Base-by-base conservation (phyloP, 2,797 vertebrate genomes). In the Gorsachius magnificus region DNA sequence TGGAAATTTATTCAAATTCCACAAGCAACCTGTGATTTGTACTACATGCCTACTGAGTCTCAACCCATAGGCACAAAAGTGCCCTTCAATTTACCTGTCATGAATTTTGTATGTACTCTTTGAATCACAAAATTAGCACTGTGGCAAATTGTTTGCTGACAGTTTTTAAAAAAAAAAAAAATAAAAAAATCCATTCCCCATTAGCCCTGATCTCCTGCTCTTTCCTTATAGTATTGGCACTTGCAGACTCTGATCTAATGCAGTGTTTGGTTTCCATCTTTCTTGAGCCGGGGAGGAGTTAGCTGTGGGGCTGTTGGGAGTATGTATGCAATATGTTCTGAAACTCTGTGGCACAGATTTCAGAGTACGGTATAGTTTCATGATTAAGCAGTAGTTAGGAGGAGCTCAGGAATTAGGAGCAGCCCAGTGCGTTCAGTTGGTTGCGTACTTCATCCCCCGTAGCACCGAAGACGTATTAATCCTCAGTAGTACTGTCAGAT, bases 291-390 rank as follows among this genome's bases (percentile, higher is more conserved):
- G 35, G 28, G 8, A 71, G 29, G 60, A 68, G 41, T 57, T 68
- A 68, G 25, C n/a, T 72, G 29, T 56, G 66, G 48, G 78, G 38
- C 22, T 69, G 19, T 41, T 53, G 19, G 38, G 66, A 50, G 14
- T 8, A 29, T 1, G 1, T 61, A 28, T 31, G 11, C 1, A 0
- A 0, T 14, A 10, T 13, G 12, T 33, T 68, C 41, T 22, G 43
- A 36, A 90, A 17, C n/a, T 51, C 43, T 4, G 3, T 29, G 43
- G 36, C 14, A 29, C 13, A 46, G 22, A 1, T 48, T 93, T 83
- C 28, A 29, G 60, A 72, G 51, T 77, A 41, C 0, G 4, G 5
- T 63, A 41, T 19, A 33, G 38, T 16, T 21, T 26, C 12, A 24
- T 26, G 25, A 78, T 78, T 25, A 83, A 74, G 26, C 36, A 83